Conservation (phyloP, 2,888 invertebrate genomes). For the Pammene fasciana region DNA sequence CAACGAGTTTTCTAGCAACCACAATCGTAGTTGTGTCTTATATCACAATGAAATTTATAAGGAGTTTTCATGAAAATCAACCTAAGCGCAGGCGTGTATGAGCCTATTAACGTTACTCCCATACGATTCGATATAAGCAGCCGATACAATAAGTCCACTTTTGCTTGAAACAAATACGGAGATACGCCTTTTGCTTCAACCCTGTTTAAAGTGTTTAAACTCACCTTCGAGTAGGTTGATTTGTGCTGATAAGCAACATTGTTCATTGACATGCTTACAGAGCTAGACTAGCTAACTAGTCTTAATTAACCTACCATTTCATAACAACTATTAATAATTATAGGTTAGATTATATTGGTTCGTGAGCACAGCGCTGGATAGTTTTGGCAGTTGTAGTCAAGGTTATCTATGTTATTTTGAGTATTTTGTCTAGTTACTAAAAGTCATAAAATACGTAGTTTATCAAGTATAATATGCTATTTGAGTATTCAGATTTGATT, state of each 20-base stretch:
- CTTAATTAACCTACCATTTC: not conserved
- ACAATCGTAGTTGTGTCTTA: not conserved
- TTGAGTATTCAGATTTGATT: not conserved
- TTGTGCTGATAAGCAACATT: constrained; percentile 2
- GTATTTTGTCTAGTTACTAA: not conserved
- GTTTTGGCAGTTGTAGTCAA: not conserved
- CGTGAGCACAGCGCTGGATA: not conserved
- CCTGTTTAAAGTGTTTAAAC: not conserved
- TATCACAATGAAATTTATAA: not conserved
- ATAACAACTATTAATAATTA: not conserved
- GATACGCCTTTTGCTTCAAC: not conserved
- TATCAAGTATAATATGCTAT: not conserved
- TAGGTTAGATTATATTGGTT: not conserved
- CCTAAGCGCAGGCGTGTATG: not conserved
- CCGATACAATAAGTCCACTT: not conserved
- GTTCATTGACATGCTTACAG: not conserved
- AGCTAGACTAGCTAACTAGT: not conserved
- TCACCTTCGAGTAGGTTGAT: constrained; percentile 12
- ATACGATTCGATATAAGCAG: not conserved
- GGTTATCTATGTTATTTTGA: constrained; percentile 3
- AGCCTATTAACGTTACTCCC: not conserved
- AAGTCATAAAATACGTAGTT: not conserved
- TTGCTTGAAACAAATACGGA: not conserved
- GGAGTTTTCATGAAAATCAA: not conserved
- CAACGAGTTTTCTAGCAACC: not conserved